A percentile compares a stretch with the other conserved stretches of the same genome.
Conservation (phyloP, 2,113 vertebrate genomes). For the Opisthocomus hoazin region DNA sequence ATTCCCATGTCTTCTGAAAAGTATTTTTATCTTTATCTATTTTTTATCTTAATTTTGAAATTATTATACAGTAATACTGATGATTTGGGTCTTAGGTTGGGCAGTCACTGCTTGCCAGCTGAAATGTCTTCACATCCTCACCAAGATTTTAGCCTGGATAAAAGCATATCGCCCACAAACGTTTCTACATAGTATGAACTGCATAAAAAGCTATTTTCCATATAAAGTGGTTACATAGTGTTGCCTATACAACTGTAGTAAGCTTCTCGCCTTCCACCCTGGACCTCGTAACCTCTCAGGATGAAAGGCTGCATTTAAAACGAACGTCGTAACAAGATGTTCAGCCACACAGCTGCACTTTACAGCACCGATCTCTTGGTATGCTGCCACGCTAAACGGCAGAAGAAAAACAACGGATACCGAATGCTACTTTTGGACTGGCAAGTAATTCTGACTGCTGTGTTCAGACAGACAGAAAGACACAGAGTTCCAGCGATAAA, state of each 20-base stretch:
- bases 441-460: not conserved
- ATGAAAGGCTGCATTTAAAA: constrained; percentile 37
- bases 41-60: not conserved
- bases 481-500: not conserved
- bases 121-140: not conserved
- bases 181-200: not conserved
- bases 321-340: not conserved
- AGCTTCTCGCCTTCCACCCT: not conserved
- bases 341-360: not conserved
- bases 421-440: not conserved
- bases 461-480: not conserved
- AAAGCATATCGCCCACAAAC: not conserved
- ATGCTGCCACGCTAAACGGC: not conserved
- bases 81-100: not conserved
- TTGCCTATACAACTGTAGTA: not conserved
- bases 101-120: not conserved
- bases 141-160: not conserved
- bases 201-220: constrained; percentile 1
- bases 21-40: not conserved
- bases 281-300: not conserved
- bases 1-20: not conserved
- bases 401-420: not conserved
- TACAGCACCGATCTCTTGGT: not conserved
- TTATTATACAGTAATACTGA: constrained; percentile 2
- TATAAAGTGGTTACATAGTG: not conserved